A percentile compares a stretch with the other conserved stretches of the same genome.
Evolutionary conservation across 1,140 invertebrate species (phyloP).

Genomic region (Trialeurodes vaporariorum): DNA sequence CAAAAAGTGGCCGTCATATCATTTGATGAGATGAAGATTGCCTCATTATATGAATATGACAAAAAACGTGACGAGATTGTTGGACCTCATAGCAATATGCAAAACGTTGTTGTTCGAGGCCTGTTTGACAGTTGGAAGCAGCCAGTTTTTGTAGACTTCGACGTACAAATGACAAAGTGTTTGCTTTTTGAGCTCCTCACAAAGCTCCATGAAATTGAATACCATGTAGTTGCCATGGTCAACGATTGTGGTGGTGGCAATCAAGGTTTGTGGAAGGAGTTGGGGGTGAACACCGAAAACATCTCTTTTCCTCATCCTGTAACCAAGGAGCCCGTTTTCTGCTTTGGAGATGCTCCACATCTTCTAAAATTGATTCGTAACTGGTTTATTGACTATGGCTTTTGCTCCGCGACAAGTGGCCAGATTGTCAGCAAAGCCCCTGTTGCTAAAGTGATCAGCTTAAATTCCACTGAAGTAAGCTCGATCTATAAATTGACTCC

Average conservation of each 20-base stretch:
- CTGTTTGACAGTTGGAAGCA: no score
- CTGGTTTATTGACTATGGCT: no score
- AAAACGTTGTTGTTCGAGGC: slow-evolving; percentile 3
- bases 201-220: slow-evolving; percentile 5
- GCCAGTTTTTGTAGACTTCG: slow-evolving; percentile 1
- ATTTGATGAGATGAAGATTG: slow-evolving; percentile 1
- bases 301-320: slow-evolving; percentile 3
- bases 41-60: not conserved
- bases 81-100: slow-evolving; percentile 4
- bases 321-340: not conserved
- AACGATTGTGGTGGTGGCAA: slow-evolving; percentile 5
- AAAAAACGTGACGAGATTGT: slow-evolving; percentile 4
- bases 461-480: not conserved
- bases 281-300: not conserved
- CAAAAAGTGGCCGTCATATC: slow-evolving; percentile 1
- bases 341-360: not conserved
- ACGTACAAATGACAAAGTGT: not conserved
- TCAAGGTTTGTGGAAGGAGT: no score
- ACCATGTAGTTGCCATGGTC: not conserved
- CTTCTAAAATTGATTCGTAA: no score
- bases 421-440: no score
- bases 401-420: no score
- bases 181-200: not conserved
- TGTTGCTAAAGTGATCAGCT: no score
- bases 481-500: not conserved